These are phyloP conservation scores for Physocephala rufipes DNA, from an alignment of 2,888 invertebrate genomes.

Conservation along the genomic window DNA sequence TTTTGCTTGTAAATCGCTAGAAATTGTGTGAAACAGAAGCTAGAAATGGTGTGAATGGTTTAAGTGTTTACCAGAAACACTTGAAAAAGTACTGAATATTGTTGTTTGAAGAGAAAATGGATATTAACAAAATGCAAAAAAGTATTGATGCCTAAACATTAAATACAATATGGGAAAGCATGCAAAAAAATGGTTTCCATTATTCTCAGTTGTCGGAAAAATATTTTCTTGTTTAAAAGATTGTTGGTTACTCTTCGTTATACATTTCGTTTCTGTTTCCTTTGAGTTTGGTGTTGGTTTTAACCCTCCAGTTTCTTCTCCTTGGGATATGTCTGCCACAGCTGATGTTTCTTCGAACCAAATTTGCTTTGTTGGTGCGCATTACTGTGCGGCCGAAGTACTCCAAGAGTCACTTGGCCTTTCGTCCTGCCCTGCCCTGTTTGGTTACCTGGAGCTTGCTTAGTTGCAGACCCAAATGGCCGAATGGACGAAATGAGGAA, in stretches of 20 bases:
- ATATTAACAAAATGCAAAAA: conserved; percentile 22
- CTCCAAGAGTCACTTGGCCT: background rate
- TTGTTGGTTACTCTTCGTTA: no score
- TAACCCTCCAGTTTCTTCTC: no score
- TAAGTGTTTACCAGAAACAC: background rate
- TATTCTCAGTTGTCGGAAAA: no score
- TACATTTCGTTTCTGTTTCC: background rate
- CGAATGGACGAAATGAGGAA: conserved; percentile 17
- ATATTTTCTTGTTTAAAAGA: no score
- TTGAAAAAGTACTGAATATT: background rate
- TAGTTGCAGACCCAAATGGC: background rate
- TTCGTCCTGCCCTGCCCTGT: no score
- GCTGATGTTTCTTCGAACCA: background rate
- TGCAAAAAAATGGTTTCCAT: no score
- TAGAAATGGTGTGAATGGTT: background rate
- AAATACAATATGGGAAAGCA: background rate
- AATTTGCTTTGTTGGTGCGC: conserved; percentile 2
- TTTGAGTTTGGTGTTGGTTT: background rate
- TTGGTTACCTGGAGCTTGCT: background rate
- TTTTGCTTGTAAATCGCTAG: background rate
- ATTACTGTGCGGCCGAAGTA: conserved; percentile 12
- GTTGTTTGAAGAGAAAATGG: conserved; percentile 29
- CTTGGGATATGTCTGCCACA: no score
- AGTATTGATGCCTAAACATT: background rate
- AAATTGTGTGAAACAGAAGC: background rate